phyloP scores from a whole-genome alignment of 2,888 invertebrate genomes.

The Iselma pallidipennis region DNA sequence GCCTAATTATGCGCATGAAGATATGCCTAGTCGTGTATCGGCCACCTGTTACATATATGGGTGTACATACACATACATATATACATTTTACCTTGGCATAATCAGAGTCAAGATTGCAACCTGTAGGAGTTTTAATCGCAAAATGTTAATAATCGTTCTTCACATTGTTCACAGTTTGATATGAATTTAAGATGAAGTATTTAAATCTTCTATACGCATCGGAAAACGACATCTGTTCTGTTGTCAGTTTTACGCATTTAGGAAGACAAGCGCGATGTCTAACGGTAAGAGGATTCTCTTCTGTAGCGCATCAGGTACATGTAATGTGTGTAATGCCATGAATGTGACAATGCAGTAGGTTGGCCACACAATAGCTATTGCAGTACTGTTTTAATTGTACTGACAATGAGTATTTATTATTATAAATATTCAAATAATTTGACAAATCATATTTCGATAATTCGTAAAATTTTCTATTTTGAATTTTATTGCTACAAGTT shows the following conservation, averaged over 20 bases:
- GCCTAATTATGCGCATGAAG: constrained; percentile 32
- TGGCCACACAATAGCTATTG: constrained; percentile 23
- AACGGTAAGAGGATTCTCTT: constrained; percentile 31
- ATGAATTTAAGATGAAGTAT: not conserved
- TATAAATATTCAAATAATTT: not conserved
- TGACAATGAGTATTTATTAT: not conserved
- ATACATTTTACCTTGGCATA: constrained; percentile 2
- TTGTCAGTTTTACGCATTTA: constrained; percentile 19
- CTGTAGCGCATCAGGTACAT: constrained; percentile 27
- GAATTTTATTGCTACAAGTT: not conserved
- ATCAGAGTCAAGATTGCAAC: constrained; percentile 1
- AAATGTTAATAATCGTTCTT: not conserved
- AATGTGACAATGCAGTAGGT: constrained; percentile 31
- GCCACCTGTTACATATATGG: constrained; percentile 24
- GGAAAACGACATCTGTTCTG: constrained; percentile 19
- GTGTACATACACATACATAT: not conserved
- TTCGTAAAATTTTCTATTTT: not conserved
- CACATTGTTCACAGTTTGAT: not conserved
- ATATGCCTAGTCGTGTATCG: constrained; percentile 28
- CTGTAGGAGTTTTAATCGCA: constrained; percentile 1
- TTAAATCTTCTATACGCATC: not conserved
- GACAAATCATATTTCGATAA: not conserved
- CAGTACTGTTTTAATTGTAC: not conserved
- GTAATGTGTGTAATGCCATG: constrained; percentile 23
- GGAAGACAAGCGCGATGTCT: constrained; percentile 22